Evolutionary conservation across 2,113 vertebrate species (phyloP).

Genomic region (Orthonyx spaldingii): DNA sequence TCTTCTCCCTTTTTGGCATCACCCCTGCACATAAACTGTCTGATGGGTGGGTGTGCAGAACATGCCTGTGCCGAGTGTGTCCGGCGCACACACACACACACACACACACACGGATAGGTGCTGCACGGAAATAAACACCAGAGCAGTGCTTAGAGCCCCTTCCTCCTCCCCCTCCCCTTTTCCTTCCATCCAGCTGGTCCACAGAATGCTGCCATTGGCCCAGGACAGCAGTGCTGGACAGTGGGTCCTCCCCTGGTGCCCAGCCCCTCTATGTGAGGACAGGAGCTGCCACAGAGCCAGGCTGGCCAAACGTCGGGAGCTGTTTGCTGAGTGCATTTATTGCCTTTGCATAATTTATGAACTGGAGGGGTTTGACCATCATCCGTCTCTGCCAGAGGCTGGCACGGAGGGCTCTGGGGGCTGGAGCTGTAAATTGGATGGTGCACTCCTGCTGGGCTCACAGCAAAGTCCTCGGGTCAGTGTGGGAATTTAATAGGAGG

Average conservation of each 20-base stretch:
- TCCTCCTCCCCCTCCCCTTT: not conserved
- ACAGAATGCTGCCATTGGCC: not conserved
- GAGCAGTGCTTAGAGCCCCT: not conserved
- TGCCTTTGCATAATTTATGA: slow-evolving; percentile 96
- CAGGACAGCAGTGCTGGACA: not conserved
- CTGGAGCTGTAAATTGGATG: slow-evolving; percentile 94
- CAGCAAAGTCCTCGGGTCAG: slow-evolving; percentile 78
- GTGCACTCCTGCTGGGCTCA: slow-evolving; percentile 82
- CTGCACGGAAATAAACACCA: not conserved
- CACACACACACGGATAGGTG: not conserved
- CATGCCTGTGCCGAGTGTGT: not conserved
- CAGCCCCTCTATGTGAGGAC: slow-evolving; percentile 63
- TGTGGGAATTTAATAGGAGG: slow-evolving; percentile 78
- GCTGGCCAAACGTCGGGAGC: slow-evolving; percentile 68
- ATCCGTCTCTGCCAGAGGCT: slow-evolving; percentile 85
- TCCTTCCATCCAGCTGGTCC: not conserved
- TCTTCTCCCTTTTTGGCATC: not conserved
- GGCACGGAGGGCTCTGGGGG: slow-evolving; percentile 83
- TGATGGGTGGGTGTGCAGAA: not conserved
- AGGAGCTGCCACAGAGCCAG: not conserved
- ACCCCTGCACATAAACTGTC: not conserved
- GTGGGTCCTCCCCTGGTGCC: not conserved
- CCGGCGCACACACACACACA: not conserved
- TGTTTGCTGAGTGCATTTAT: slow-evolving; percentile 91
- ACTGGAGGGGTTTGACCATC: slow-evolving; percentile 84